Conservation (phyloP, 2,113 vertebrate genomes). For the Erpornis zantholeuca region DNA sequence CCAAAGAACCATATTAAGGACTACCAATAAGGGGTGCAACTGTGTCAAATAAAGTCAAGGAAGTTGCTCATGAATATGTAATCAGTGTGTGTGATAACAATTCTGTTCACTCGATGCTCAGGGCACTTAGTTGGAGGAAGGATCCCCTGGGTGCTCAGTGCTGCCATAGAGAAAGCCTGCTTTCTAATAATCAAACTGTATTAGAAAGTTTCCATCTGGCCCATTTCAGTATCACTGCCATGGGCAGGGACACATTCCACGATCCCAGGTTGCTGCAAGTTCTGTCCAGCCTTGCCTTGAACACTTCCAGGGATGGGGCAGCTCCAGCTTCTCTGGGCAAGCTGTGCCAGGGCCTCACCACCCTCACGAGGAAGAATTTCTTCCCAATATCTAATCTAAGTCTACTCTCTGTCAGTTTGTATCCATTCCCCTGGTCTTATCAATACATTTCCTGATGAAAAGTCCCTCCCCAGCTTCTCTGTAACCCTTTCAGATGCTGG, state of each 20-base stretch:
- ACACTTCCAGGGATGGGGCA: background rate
- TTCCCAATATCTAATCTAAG: background rate
- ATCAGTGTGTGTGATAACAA: background rate
- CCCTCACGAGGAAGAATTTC: background rate
- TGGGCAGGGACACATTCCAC: background rate
- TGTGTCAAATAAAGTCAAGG: background rate
- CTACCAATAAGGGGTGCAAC: accelerated
- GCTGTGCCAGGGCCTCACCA: background rate
- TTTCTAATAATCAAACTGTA: background rate
- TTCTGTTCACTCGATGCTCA: accelerated
- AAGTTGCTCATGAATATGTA: background rate
- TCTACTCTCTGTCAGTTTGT: background rate
- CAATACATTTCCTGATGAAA: background rate
- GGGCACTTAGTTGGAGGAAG: background rate
- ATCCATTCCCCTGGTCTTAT: background rate
- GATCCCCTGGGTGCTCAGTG: background rate
- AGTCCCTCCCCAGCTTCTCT: background rate
- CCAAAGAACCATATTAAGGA: background rate
- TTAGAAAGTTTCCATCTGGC: background rate
- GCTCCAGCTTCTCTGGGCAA: background rate
- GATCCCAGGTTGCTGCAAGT: background rate
- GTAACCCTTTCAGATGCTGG: background rate
- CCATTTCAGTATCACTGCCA: accelerated
- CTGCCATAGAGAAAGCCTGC: background rate
- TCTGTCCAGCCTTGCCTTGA: background rate